Evolutionary conservation across 2,113 vertebrate genomes (phyloP).

Genomic region (Nycticryphes semicollaris): DNA sequence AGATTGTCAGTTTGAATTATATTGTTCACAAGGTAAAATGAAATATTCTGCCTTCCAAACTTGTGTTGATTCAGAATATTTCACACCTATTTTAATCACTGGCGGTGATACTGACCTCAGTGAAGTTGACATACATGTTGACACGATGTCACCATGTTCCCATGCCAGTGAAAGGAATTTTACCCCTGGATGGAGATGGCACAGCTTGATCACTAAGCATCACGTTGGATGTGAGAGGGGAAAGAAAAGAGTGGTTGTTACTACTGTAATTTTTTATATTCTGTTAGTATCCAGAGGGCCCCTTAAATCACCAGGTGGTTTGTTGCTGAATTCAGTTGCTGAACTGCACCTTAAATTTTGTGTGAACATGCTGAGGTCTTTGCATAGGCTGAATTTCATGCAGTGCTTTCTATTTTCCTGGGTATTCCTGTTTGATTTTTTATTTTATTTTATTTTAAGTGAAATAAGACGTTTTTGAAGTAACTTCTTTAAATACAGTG

Average conservation of each 20-base stretch:
- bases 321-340: not conserved
- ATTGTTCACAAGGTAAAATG: not conserved
- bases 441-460: not conserved
- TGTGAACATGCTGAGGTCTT: not conserved
- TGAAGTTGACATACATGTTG: not conserved
- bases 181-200: not conserved
- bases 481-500: not conserved
- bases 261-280: not conserved
- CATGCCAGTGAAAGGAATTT: not conserved
- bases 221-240: not conserved
- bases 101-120: no score
- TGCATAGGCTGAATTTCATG: not conserved
- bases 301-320: not conserved
- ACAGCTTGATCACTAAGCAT: not conserved
- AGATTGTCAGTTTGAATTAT: constrained; percentile 45
- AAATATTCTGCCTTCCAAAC: constrained; percentile 28
- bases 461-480: not conserved
- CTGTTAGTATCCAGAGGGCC: not conserved
- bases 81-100: not conserved
- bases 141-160: not conserved
- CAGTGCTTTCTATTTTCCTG: not conserved
- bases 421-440: not conserved
- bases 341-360: not conserved
- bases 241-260: not conserved
- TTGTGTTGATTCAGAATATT: not conserved